Conservation (phyloP, 2,113 vertebrate genomes). For the Ascaphus truei region DNA sequence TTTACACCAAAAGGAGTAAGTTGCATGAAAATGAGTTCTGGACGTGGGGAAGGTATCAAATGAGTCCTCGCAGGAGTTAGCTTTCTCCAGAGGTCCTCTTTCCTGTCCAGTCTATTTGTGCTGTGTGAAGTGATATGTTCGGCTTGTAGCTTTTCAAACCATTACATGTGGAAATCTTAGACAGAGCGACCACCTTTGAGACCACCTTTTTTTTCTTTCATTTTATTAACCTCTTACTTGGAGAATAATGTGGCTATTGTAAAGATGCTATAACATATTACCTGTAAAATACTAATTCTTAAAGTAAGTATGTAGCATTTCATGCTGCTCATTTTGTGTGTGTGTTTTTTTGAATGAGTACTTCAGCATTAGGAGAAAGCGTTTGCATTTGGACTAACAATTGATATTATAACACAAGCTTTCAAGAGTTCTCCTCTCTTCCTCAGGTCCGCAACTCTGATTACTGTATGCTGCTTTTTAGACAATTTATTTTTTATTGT, state of each 20-base stretch:
- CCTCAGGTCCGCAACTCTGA: no score
- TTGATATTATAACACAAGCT: no score
- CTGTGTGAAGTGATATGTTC: slow-evolving; percentile 16
- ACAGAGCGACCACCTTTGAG: background rate
- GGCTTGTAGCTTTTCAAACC: background rate
- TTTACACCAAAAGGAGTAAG: background rate
- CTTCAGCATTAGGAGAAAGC: no score
- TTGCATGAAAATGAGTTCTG: background rate
- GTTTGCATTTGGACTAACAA: no score
- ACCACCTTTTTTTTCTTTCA: background rate
- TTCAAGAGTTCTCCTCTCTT: no score
- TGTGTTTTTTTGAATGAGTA: no score
- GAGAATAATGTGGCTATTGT: background rate
- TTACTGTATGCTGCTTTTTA: no score
- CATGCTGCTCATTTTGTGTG: no score
- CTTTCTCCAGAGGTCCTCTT: slow-evolving; percentile 16
- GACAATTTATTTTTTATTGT: no score
- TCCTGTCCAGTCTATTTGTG: slow-evolving; percentile 8
- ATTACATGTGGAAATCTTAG: slow-evolving; percentile 8
- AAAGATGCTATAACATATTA: background rate
- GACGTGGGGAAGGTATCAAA: slow-evolving; percentile 15
- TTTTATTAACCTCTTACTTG: background rate
- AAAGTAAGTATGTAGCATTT: no score
- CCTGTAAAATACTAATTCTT: background rate
- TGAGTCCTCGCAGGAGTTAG: slow-evolving; percentile 1